Conservation (phyloP, 2,797 vertebrate species). For the Squalus acanthias region DNA sequence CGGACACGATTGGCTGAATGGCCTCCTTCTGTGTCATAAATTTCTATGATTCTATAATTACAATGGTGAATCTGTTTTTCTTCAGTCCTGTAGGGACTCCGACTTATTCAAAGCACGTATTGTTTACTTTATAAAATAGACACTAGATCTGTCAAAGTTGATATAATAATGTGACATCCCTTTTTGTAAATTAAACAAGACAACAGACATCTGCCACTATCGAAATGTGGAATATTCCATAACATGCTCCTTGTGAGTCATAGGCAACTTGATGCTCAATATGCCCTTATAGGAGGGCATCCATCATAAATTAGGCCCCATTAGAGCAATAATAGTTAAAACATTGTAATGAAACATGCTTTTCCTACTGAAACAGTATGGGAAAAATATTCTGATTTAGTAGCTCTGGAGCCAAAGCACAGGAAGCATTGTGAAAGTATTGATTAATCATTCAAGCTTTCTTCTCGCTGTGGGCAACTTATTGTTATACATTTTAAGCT, state of each 20-base stretch:
- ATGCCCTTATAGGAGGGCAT: not conserved
- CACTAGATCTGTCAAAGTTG: conserved; percentile 9
- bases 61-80: not conserved
- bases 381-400: not conserved
- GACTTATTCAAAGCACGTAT: not conserved
- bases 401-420: not conserved
- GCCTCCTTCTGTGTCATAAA: no score
- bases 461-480: not conserved
- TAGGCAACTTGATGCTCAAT: not conserved
- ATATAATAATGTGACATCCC: not conserved
- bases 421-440: not conserved
- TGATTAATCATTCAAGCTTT: not conserved
- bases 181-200: conserved; percentile 19
- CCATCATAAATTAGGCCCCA: not conserved
- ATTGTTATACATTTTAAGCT: not conserved
- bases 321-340: not conserved
- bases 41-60: not conserved
- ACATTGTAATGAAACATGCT: not conserved
- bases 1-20: no score
- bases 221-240: not conserved
- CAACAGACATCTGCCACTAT: conserved; percentile 6
- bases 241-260: not conserved
- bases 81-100: not conserved
- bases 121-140: not conserved
- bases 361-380: not conserved